phyloP scores from a whole-genome alignment of 2,888 invertebrate species.

The Cheiracanthium punctorium region DNA sequence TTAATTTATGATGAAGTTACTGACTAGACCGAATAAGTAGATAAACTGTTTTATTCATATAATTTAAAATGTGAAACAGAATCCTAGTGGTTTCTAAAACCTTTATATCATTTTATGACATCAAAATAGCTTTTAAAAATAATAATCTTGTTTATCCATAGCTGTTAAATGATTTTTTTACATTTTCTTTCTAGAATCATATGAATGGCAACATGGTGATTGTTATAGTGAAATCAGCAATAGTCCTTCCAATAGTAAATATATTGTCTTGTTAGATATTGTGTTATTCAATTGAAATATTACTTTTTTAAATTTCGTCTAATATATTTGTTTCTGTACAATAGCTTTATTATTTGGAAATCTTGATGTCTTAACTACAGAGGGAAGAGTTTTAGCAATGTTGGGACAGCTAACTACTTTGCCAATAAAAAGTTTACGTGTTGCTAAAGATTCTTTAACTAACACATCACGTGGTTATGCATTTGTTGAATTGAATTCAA shows the following conservation, averaged over 20 bases:
- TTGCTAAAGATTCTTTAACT: slow-evolving; percentile 88
- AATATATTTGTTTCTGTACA: slow-evolving; percentile 50
- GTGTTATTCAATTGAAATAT: too few relatives aligned
- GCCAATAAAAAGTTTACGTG: slow-evolving; percentile 88
- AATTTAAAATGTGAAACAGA: too few relatives aligned
- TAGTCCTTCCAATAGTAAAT: slow-evolving; percentile 88
- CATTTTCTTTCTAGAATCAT: slow-evolving; percentile 82
- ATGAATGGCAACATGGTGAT: slow-evolving; percentile 82
- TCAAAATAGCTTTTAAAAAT: too few relatives aligned
- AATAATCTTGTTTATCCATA: too few relatives aligned
- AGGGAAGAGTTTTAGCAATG: slow-evolving; percentile 90
- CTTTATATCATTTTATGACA: too few relatives aligned
- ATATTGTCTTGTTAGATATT: background rate
- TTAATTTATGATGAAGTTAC: too few relatives aligned
- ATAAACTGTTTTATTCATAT: too few relatives aligned
- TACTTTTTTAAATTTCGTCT: too few relatives aligned
- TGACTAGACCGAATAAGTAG: too few relatives aligned
- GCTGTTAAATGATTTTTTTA: background rate
- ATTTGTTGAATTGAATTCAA: slow-evolving; percentile 87
- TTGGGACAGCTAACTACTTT: slow-evolving; percentile 81
- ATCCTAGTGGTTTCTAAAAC: too few relatives aligned
- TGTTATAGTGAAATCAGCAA: slow-evolving; percentile 89
- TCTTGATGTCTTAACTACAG: slow-evolving; percentile 93
- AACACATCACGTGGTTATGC: slow-evolving; percentile 89
- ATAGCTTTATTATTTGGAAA: slow-evolving; percentile 89